Conservation (phyloP, 1,140 invertebrate genomes). For the Drosophila sturtevanti region DNA sequence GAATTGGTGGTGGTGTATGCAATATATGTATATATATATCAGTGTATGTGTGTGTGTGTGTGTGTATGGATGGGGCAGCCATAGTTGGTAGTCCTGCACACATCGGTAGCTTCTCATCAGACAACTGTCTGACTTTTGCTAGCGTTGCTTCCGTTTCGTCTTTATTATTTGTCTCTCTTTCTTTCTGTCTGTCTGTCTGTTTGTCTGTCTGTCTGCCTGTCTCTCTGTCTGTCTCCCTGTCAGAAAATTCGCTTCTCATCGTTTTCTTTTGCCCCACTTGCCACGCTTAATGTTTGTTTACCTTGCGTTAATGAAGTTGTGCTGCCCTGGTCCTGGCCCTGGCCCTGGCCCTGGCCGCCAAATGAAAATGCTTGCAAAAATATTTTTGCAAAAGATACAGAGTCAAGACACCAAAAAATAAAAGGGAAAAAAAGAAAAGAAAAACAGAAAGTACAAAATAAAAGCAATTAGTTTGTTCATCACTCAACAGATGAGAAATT, state of each 20-base stretch:
- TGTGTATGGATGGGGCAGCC: constrained; percentile 22
- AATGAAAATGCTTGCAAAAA: constrained; percentile 47
- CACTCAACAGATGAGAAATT: constrained; percentile 79
- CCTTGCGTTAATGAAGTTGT: constrained; percentile 82
- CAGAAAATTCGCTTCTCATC: not conserved
- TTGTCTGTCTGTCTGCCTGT: constrained; percentile 26
- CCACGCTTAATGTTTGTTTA: constrained; percentile 78
- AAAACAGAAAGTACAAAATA: constrained; percentile 57
- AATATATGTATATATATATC: too few relatives aligned
- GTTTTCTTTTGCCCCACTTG: not conserved
- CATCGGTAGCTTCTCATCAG: constrained; percentile 53
- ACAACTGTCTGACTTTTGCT: constrained; percentile 23
- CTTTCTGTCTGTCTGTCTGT: constrained; percentile 49
- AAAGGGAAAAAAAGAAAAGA: not conserved
- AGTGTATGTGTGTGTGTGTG: not conserved
- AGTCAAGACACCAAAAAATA: not conserved
- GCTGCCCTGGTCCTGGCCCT: constrained; percentile 36
- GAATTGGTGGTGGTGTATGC: not conserved
- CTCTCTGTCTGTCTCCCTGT: constrained; percentile 24
- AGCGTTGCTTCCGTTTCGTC: constrained; percentile 69
- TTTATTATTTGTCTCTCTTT: constrained; percentile 71
- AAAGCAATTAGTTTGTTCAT: constrained; percentile 83
- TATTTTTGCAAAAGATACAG: constrained; percentile 54
- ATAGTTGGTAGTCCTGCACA: constrained; percentile 15
- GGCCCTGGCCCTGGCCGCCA: constrained; percentile 38